Evolutionary conservation across 2,797 vertebrate genomes (phyloP).

Genomic region (Pseudopleuronectes americanus): DNA sequence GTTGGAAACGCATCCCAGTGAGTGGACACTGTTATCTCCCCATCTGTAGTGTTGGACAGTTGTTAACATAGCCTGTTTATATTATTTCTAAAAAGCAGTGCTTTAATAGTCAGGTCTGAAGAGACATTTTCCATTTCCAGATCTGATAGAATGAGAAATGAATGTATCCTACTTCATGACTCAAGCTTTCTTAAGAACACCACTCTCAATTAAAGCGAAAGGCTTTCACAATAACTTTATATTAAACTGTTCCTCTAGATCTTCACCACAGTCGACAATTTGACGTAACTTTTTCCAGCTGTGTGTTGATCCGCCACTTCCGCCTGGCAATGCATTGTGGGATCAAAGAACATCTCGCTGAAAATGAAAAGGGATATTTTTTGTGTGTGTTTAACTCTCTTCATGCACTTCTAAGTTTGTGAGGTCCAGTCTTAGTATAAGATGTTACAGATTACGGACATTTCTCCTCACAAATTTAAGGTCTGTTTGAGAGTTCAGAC

Average conservation of each 20-base stretch:
- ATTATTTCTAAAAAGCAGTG: background rate
- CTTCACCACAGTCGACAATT: conserved; percentile 28
- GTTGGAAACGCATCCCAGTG: too few relatives aligned
- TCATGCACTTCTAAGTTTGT: conserved; percentile 6
- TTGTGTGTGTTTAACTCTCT: background rate
- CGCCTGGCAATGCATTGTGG: conserved; percentile 2
- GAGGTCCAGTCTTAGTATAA: too few relatives aligned
- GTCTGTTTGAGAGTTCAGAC: too few relatives aligned
- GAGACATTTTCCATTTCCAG: background rate
- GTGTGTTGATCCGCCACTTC: conserved; percentile 10
- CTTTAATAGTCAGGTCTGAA: too few relatives aligned
- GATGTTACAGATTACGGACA: too few relatives aligned
- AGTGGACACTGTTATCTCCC: too few relatives aligned
- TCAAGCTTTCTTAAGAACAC: conserved; percentile 9
- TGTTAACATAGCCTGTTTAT: background rate
- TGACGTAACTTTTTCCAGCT: conserved; percentile 23
- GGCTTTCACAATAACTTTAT: conserved; percentile 29
- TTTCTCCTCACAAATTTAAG: too few relatives aligned
- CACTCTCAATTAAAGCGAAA: conserved; percentile 22
- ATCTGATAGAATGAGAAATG: background rate
- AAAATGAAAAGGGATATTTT: conserved; percentile 7
- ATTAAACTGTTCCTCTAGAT: conserved; percentile 7
- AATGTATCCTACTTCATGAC: background rate
- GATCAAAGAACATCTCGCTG: background rate
- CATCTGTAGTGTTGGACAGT: too few relatives aligned